Base-by-base conservation (phyloP, 2,888 invertebrate genomes). In the Cataglyphis albicans region DNA sequence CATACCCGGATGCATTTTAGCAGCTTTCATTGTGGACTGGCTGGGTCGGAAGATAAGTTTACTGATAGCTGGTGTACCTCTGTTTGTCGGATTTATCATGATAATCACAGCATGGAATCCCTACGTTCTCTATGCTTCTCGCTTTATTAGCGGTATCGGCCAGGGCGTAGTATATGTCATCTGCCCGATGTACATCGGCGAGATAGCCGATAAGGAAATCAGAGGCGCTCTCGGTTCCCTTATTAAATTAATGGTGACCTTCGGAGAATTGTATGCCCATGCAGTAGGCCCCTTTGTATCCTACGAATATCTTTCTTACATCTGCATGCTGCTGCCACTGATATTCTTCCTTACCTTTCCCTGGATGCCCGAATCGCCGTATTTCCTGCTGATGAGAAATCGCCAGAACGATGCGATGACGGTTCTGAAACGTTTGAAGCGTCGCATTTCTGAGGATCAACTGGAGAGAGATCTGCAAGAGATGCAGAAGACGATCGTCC, bases 351-450 rank as follows among this genome's bases (percentile, higher is more conserved):
- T 95, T 0, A 91, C 95, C 0, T 96, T 96, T 89, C 84, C 95
- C 9, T 96, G 96, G 95, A 95, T 96, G 93, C 96, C 96, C 0
- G 96, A 96, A 89, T 96, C 96, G 0, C 96, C 96, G 1, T 96
- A 96, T 87, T 96, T 95, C 88, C 94, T 96, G 65, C 92, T 97
- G 55, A 96, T 96, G 92, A 95, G 95, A 82, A 95, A 95, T 0
- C 94, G 95, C 41, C 89, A 95, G 3, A 95, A 94, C 1, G 95
- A 95, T 0, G 96, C 96, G 0, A 95, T 93, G 86, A 95, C 93
- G 52, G 95, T 94, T 81, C 95, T 95, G 59, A 93, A 94, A 90
- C 92, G 92, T 57, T 88, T 96, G 18, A 96, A 95, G 86, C 95
- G 96, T 32, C 94, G 94, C 67, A 93, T 95, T 95, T 82, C 91